These are phyloP conservation scores for Digitonthophagus gazella DNA, from an alignment of 2,888 invertebrate genomes.

Conservation along the genomic window DNA sequence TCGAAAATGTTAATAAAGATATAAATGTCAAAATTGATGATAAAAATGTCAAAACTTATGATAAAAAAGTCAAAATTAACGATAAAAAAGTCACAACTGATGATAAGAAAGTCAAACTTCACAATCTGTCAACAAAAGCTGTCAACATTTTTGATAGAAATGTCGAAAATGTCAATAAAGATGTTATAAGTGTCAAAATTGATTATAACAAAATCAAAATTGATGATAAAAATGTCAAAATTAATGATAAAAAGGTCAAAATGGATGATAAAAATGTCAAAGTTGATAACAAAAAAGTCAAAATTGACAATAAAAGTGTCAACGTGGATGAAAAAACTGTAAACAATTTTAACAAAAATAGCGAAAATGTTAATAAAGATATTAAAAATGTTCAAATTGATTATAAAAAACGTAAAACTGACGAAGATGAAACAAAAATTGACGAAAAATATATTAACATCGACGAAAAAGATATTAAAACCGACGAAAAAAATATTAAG, in stretches of 20 bases:
- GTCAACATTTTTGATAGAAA: not conserved
- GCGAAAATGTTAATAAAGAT: too few species aligned
- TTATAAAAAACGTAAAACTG: not conserved
- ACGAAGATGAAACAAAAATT: not conserved
- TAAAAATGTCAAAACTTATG: not conserved
- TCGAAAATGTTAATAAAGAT: not conserved
- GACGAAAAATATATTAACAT: not conserved
- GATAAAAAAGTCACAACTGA: not conserved
- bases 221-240: not conserved
- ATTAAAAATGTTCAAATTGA: too few species aligned
- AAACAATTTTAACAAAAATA: too few species aligned
- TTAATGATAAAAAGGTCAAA: not conserved
- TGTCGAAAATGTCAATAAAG: not conserved
- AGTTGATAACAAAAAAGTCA: too few species aligned
- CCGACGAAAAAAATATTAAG: too few species aligned
- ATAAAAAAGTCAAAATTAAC: not conserved
- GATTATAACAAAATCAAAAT: not conserved
- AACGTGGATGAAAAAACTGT: too few species aligned
- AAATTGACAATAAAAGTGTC: too few species aligned
- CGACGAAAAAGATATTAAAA: too few species aligned
- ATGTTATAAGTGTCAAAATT: not conserved
- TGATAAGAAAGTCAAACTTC: not conserved
- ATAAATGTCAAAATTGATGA: not conserved
- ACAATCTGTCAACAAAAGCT: not conserved
- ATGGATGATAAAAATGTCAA: not conserved